Evolutionary conservation across 2,888 invertebrate genomes (phyloP), one percentile per base, ranked within the genome.

Genomic region (Incurvaria masculella): DNA sequence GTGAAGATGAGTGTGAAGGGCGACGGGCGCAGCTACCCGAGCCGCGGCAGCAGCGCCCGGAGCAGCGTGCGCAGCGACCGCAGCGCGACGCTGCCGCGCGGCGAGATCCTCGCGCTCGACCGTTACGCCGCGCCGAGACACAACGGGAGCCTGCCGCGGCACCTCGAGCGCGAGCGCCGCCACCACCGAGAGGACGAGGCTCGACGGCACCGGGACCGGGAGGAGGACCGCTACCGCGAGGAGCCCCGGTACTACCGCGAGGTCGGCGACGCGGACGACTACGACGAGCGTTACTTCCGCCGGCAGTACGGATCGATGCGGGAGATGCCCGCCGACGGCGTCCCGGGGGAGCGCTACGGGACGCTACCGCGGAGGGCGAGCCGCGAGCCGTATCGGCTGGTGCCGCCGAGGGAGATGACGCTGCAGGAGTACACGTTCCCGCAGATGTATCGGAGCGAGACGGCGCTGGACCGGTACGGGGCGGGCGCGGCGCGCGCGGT

Each of bases 1-100:
- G 62, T 79, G 49, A 79, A 69, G 55, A 58, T 79, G 51, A 79
- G 74, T 59, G 78, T 79, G 49, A 71, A 75, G 38, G 76, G 78
- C 38, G 79, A 79, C 51, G 73, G 76, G 53, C 45, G 45, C 11
- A 45, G 47, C 21, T 73, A 78, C 45, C 56, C 78, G 52, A 68
- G 65, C 51, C 65, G 78, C 42, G 71, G 74, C 56, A 78, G 78
- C 50, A 66, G 55, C 20, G 64, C 78, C 59, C 76, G 75, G 55
- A 74, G 69, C 55, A 64, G 67, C 49, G 73, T 73, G 54, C 69
- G 67, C 56, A 53, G 58, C 11, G 74, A 72, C 54, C 70, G 59
- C 55, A 66, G 60, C 53, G 71, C 65, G 52, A 61, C 64, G 27
- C 57, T 78, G 51, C 73, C 78, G 1, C 67, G 67, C 21, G 70